phyloP scores from a whole-genome alignment of 2,888 invertebrate genomes.

The Adelognathus sp. region DNA sequence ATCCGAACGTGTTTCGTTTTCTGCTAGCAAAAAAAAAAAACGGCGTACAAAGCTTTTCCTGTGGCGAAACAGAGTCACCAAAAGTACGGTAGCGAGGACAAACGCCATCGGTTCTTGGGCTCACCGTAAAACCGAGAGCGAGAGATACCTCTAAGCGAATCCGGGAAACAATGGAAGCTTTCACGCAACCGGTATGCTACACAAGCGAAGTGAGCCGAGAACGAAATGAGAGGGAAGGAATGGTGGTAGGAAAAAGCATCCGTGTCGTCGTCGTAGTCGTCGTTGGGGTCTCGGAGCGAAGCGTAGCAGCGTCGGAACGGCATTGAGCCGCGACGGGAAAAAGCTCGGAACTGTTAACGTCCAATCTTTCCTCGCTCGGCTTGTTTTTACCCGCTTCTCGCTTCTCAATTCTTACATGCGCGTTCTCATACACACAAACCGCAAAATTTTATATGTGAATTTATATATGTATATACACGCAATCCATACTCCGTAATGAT shows the following conservation, averaged over 20 bases:
- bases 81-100: constrained; percentile 19
- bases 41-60: constrained; percentile 15
- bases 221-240: constrained; percentile 31
- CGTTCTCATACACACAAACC: constrained; percentile 65
- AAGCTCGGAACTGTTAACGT: constrained; percentile 74
- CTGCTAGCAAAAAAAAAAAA: constrained; percentile 20
- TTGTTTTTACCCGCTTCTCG: constrained; percentile 71
- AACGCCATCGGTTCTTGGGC: constrained; percentile 17
- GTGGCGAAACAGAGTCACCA: not conserved
- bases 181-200: constrained; percentile 57
- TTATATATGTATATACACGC: no score
- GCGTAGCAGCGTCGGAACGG: constrained; percentile 61
- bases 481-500: constrained; percentile 52
- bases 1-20: constrained; percentile 20
- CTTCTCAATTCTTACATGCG: constrained; percentile 63
- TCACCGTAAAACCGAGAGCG: not conserved
- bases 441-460: no score
- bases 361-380: constrained; percentile 73
- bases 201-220: constrained; percentile 44
- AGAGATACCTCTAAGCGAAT: constrained; percentile 53
- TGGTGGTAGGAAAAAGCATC: constrained; percentile 52
- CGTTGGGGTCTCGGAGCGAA: constrained; percentile 32
- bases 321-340: constrained; percentile 67
- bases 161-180: constrained; percentile 62
- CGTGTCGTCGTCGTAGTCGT: constrained; percentile 59